A percentile compares a stretch with the other conserved stretches of the same genome.
These are phyloP conservation scores for Crematogaster levior DNA, from an alignment of 2,888 invertebrate genomes.

Conservation along the genomic window DNA sequence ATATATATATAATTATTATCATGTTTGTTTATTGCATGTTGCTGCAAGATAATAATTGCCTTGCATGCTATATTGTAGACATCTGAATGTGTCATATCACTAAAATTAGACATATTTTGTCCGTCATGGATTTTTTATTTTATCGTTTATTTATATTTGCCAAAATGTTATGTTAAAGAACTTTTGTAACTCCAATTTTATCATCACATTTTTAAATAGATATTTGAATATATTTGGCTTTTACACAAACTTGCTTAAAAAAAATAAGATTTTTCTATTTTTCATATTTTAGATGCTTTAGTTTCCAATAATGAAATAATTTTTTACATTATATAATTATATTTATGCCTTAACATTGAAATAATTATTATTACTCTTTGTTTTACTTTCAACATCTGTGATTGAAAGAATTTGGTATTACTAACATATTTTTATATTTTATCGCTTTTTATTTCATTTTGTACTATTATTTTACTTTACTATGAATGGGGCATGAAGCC, in stretches of 20 bases:
- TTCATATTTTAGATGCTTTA: background rate
- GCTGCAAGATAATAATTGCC: slow-evolving; percentile 5
- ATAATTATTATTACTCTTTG: background rate
- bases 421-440: slow-evolving; percentile 3
- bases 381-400: background rate
- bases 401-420: background rate
- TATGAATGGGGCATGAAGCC: background rate
- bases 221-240: background rate
- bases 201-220: background rate
- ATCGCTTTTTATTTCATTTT: background rate
- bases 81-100: background rate
- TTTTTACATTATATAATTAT: background rate
- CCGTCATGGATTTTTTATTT: background rate
- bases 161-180: background rate
- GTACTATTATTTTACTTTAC: background rate
- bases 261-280: background rate
- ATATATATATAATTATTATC: background rate
- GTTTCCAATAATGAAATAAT: background rate
- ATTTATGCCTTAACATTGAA: background rate
- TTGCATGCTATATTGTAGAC: slow-evolving; percentile 24
- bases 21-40: slow-evolving; percentile 6
- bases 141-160: background rate
- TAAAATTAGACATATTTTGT: background rate
- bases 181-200: background rate
- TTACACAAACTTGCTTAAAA: background rate